Evolutionary conservation across 2,888 invertebrate genomes (phyloP).

Genomic region (Bibio marci): DNA sequence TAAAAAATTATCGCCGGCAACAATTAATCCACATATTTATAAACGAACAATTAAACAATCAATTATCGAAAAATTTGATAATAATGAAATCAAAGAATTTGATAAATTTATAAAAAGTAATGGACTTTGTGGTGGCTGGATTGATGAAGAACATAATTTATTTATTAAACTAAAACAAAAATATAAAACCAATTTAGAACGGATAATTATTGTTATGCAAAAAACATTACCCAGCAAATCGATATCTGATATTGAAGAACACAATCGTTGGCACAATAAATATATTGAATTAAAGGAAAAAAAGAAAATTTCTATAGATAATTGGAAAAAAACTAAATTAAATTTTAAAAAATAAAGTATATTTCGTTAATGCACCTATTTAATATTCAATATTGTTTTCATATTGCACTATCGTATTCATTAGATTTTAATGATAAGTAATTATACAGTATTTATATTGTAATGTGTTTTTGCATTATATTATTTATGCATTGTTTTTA

Average conservation of each 20-base stretch:
- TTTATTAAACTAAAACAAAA: conserved; percentile 29
- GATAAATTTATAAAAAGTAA: conserved; percentile 34
- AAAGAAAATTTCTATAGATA: conserved; percentile 26
- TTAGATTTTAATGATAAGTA: no score
- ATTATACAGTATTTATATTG: no score
- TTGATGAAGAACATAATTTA: conserved; percentile 35
- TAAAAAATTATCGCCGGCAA: no score
- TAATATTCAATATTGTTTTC: no score
- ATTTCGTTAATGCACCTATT: no score
- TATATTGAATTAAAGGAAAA: conserved; percentile 29
- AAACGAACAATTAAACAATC: background rate
- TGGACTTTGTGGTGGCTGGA: conserved; percentile 39
- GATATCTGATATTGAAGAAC: conserved; percentile 26
- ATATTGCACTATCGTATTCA: no score
- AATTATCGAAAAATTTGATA: conserved; percentile 2
- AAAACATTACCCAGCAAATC: conserved; percentile 18
- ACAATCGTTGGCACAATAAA: conserved; percentile 32
- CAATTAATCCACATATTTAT: no score
- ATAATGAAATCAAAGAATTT: conserved; percentile 33
- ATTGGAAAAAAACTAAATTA: conserved; percentile 23
- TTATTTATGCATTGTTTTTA: no score
- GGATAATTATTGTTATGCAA: conserved; percentile 2
- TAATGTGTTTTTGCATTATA: no score
- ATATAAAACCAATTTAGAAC: conserved; percentile 9
- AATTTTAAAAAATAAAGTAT: no score